Percentiles rank a stretch among this genome's conserved stretches.
phyloP scores from a whole-genome alignment of 2,113 vertebrate species.

The Muscicapa adusta region DNA sequence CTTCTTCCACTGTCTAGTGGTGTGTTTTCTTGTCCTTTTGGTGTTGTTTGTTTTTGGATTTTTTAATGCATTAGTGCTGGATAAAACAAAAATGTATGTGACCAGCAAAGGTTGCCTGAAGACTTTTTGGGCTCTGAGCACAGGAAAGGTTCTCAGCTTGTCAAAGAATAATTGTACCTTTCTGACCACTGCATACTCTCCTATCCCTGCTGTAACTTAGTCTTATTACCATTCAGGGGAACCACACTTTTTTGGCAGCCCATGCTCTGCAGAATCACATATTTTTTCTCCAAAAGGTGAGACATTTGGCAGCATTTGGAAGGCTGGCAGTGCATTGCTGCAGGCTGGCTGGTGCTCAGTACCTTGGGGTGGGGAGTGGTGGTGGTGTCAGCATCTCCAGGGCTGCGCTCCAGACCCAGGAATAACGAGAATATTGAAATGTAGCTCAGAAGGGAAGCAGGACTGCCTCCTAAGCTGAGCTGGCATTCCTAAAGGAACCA shows the following conservation, averaged over 20 bases:
- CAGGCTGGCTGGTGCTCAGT: neutral
- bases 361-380: rapidly evolving
- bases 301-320: neutral
- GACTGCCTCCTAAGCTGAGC: neutral
- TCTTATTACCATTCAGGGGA: neutral
- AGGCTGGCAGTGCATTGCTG: no score
- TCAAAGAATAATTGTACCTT: neutral
- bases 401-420: rapidly evolving
- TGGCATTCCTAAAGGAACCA: neutral
- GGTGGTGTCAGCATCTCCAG: neutral
- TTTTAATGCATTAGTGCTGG: neutral
- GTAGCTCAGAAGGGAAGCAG: neutral
- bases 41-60: neutral
- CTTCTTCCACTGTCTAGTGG: neutral
- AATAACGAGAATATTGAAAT: neutral
- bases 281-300: neutral
- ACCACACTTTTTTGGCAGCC: neutral
- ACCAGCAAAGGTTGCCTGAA: neutral
- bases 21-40: neutral
- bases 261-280: neutral
- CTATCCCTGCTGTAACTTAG: neutral
- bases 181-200: neutral
- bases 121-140: neutral
- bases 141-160: neutral
- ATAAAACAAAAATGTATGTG: neutral